phyloP scores from a whole-genome alignment of 2,888 invertebrate genomes.

The Leptinotarsa rubiginosa region DNA sequence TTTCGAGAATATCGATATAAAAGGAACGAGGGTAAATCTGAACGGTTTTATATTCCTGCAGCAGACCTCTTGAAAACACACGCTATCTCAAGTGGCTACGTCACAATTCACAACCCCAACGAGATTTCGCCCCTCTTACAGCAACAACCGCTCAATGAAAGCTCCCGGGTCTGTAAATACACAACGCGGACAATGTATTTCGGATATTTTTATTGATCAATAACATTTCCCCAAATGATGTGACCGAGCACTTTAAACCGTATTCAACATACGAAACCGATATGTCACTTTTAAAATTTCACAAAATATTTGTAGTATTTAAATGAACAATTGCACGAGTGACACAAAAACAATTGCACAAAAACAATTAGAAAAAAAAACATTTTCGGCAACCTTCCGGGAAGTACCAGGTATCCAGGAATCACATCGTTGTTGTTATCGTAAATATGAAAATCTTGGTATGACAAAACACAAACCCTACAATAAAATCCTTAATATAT shows the following conservation, averaged over 20 bases:
- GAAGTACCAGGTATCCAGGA: too few species aligned
- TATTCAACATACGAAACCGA: not conserved
- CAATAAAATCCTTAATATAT: too few species aligned
- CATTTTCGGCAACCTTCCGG: too few species aligned
- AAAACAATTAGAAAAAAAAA: too few species aligned
- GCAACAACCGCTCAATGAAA: slow-evolving; percentile 8
- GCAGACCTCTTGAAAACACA: slow-evolving; percentile 61
- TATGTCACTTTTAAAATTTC: too few species aligned
- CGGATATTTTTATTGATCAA: slow-evolving; percentile 29
- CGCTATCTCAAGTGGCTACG: slow-evolving; percentile 61
- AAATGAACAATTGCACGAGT: too few species aligned
- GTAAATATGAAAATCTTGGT: too few species aligned
- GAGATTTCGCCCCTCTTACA: slow-evolving; percentile 36
- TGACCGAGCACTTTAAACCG: not conserved
- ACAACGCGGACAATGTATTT: slow-evolving; percentile 31
- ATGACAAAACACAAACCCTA: too few species aligned
- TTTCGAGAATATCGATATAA: slow-evolving; percentile 35
- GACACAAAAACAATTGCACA: too few species aligned
- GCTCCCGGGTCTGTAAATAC: slow-evolving; percentile 17
- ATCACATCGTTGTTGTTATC: too few species aligned
- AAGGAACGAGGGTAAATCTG: slow-evolving; percentile 38
- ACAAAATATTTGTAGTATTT: too few species aligned
- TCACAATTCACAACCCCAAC: slow-evolving; percentile 51
- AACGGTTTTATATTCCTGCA: slow-evolving; percentile 47
- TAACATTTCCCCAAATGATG: not conserved